Evolutionary conservation across 2,797 vertebrate genomes (phyloP), one percentile per base, ranked within the genome.

Genomic region (Falco biarmicus): DNA sequence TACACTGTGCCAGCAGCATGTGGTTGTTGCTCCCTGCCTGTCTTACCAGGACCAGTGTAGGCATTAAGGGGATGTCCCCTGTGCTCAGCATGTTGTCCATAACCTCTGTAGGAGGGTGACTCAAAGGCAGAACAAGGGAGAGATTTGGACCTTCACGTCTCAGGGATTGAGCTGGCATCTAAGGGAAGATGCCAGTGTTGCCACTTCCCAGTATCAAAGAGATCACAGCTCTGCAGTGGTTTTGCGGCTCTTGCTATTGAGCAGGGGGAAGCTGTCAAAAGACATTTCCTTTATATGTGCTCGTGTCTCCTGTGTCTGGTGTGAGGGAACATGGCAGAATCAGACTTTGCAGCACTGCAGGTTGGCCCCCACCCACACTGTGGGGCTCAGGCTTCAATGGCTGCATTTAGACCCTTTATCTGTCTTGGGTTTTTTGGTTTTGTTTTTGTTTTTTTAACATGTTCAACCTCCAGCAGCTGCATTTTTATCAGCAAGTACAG

Each of bases 331-430:
- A 0, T 57, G 41, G 26, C 68, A 81, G 28, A 73, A 29, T 26
- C 1, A 0, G 3, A 18, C 43, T 15, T 15, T 66, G 43, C 53
- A 77, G 63, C 89, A 15, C 48, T 57, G 69, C 20, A n/a, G 41
- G 25, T 56, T 0, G 0, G 21, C 7, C 26, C 43, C 16, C 16
- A 47, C 32, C 28, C 18, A 5, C 53, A 17, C 37, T 19, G n/a
- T 18, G 34, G 28, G 34, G 37, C 63, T 90, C 20, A 26, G 56
- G 31, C 61, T 77, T 64, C 68, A 24, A 14, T 8, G 13, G 37
- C 37, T 75, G 48, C 60, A 45, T 75, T 65, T 56, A 59, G 28
- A 51, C 14, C 18, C 18, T 64, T 47, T 59, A 73, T 47, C 59
- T 31, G 39, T 22, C 28, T 66, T 90, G 41, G 39, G 39, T 41